Conservation (phyloP, 2,113 vertebrate genomes). For the Xiphorhynchus elegans region DNA sequence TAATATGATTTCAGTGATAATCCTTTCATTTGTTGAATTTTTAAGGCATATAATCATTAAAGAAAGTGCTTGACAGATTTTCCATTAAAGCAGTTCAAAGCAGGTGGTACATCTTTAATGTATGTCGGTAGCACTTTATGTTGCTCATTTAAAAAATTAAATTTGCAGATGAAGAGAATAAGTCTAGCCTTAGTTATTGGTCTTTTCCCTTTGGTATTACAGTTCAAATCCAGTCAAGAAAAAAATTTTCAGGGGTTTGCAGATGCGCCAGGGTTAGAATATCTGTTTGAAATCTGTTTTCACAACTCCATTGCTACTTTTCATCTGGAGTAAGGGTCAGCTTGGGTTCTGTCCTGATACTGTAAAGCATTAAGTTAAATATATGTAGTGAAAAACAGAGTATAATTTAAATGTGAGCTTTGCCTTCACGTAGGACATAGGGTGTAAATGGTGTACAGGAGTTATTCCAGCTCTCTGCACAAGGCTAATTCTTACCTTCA, state of each 20-base stretch:
- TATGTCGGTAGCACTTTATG: neutral
- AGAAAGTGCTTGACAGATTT: constrained; percentile 59
- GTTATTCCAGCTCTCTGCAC: neutral
- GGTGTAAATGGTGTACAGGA: neutral
- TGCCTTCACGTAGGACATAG: neutral
- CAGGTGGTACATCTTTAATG: constrained; percentile 44
- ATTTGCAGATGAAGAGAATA: constrained; percentile 8
- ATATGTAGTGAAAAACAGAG: neutral
- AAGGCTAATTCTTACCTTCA: neutral
- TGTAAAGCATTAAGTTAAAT: neutral
- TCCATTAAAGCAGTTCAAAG: constrained; percentile 40
- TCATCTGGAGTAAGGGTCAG: neutral
- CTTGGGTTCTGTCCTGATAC: neutral
- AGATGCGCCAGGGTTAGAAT: neutral
- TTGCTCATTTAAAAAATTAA: constrained; percentile 45
- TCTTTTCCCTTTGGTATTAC: neutral
- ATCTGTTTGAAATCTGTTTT: neutral
- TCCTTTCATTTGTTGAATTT: constrained; percentile 71
- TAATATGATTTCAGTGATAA: constrained; percentile 64
- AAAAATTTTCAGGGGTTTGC: neutral
- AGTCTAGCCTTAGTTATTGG: neutral
- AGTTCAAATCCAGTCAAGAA: neutral
- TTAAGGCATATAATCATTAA: constrained; percentile 64
- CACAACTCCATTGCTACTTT: neutral
- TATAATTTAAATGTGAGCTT: neutral